Base-by-base conservation (phyloP, 2,888 invertebrate genomes). In the Busseola fusca region DNA sequence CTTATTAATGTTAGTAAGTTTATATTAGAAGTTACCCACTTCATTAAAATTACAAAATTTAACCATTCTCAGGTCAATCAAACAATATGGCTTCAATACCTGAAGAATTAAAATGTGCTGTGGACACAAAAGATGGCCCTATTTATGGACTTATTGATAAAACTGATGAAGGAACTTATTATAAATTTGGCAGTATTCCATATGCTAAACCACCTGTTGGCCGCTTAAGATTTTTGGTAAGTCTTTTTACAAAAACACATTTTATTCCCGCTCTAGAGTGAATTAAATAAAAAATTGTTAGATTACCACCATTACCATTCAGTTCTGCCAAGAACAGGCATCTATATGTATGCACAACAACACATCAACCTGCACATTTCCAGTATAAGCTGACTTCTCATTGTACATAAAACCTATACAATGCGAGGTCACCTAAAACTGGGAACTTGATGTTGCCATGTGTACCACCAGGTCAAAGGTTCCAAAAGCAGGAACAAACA, bases 151-250 rank as follows among this genome's bases (percentile, higher is more conserved):
- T 81, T 74, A 80, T 90, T 65, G 91, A 93, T 4, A 88, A 82
- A 84, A 86, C 69, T 54, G 86, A 90, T 62, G 84, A 88, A 30
- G 83, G 85, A 65, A 89, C 81, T n/a, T 91, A 87, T 69, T 93
- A 91, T 74, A 92, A 87, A 80, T 95, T 94, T 78, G 92, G 91
- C 76, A 87, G 89, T 69, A 94, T 95, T 62, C 95, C 95, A 2
- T 95, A 93, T 80, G 95, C 94, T 7, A 91, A 90, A 76, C 94
- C 95, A 69, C 95, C 95, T 27, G 21, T 93, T 45, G 93, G 91
- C 18, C 77, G 81, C 21, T 85, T 95, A 67, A 87, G 95, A 80
- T 94, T 95, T 84, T 82, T 91, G 90, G 93, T 95, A 88, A 91
- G 92, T 88, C 16, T 48, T 63, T 27, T 58, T 34, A 18, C 18